Conservation (phyloP, 2,113 vertebrate species). For the Albula glossodonta region DNA sequence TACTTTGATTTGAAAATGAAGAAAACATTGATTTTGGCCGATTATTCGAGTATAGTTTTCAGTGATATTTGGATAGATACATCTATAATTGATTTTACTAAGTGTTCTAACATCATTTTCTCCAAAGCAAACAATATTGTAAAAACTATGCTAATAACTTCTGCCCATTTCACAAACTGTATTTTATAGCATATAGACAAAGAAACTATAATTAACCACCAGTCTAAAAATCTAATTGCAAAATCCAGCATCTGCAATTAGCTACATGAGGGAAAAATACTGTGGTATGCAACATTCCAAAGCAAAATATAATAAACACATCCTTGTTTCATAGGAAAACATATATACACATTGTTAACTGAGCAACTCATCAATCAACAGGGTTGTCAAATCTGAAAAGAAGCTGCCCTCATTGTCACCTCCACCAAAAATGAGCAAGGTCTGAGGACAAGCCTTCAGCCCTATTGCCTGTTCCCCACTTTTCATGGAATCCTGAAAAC, state of each 20-base stretch:
- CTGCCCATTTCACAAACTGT: not conserved
- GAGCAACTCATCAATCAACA: constrained; percentile 59
- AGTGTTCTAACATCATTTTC: too few relatives aligned
- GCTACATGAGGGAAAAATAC: too few relatives aligned
- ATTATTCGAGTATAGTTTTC: not conserved
- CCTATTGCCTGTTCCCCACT: not conserved
- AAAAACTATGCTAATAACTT: not conserved
- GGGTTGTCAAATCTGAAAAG: constrained; percentile 61
- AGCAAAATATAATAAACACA: not conserved
- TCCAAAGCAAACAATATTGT: not conserved
- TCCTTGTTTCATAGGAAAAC: not conserved
- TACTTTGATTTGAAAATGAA: not conserved
- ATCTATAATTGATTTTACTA: too few relatives aligned
- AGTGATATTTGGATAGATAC: not conserved
- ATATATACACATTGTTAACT: not conserved
- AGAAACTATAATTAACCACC: not conserved
- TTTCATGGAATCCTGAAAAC: constrained; percentile 30
- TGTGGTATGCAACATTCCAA: too few relatives aligned
- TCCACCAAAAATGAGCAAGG: constrained; percentile 64
- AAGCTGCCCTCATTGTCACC: constrained; percentile 71
- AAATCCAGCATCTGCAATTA: not conserved
- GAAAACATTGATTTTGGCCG: not conserved
- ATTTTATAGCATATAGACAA: not conserved
- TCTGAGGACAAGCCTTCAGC: constrained; percentile 23
- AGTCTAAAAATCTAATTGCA: not conserved